phyloP scores from a whole-genome alignment of 2,888 invertebrate species.

The Dolichopus griseipennis region DNA sequence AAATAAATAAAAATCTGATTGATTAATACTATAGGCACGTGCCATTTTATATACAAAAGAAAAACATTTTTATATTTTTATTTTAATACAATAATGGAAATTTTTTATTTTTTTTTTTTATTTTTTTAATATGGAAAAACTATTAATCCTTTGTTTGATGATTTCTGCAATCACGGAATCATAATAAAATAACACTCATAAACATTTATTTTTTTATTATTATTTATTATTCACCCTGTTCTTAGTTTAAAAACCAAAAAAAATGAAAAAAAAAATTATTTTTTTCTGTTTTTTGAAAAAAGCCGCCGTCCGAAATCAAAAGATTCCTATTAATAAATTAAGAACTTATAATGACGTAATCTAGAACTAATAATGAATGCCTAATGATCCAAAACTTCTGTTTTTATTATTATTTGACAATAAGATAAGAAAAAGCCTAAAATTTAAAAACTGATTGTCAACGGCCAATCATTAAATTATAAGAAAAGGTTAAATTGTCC shows the following conservation, averaged over 20 bases:
- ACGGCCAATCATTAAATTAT: too few species aligned
- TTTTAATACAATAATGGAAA: not conserved
- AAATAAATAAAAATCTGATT: not conserved
- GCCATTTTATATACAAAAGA: not conserved
- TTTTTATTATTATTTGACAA: too few species aligned
- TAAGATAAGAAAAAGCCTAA: too few species aligned
- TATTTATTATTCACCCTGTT: too few species aligned
- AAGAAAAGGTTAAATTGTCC: too few species aligned
- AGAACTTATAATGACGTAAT: too few species aligned
- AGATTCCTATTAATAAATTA: too few species aligned
- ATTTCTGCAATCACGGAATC: not conserved
- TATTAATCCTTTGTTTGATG: constrained; percentile 3
- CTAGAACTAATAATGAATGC: not conserved
- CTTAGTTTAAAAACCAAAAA: too few species aligned
- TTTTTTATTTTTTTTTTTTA: not conserved
- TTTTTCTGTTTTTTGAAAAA: too few species aligned
- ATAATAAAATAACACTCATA: not conserved
- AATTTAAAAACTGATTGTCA: too few species aligned
- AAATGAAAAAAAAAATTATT: too few species aligned
- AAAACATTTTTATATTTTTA: not conserved
- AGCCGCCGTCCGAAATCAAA: too few species aligned
- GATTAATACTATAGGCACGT: constrained; percentile 6
- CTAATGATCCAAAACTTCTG: not conserved
- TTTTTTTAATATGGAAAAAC: not conserved
- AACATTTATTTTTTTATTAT: not conserved